Evolutionary conservation across 2,113 vertebrate species (phyloP).

Genomic region (Pteropus alecto): DNA sequence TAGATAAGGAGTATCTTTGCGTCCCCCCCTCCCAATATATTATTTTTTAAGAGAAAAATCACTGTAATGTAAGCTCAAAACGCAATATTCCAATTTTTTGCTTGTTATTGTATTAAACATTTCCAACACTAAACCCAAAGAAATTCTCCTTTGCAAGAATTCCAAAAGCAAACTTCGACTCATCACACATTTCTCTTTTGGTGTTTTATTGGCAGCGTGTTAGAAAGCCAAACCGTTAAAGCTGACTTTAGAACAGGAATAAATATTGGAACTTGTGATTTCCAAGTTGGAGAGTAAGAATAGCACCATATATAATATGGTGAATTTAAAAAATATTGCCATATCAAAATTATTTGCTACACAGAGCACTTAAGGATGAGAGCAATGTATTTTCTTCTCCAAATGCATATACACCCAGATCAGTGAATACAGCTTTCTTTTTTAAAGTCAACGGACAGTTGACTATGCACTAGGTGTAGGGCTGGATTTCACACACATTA

Average conservation of each 20-base stretch:
- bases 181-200: neutral
- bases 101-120: neutral
- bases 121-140: neutral
- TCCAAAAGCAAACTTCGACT: neutral
- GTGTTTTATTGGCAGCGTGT: neutral
- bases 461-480: neutral
- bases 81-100: neutral
- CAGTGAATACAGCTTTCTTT: neutral
- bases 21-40: rapidly evolving
- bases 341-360: neutral
- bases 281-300: neutral
- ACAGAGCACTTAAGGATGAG: neutral
- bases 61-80: neutral
- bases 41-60: neutral
- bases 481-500: neutral
- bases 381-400: neutral
- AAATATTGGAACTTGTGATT: slow-evolving; percentile 10
- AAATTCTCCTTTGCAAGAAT: neutral
- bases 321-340: neutral
- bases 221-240: slow-evolving; percentile 5
- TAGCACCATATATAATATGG: neutral
- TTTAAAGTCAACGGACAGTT: neutral
- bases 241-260: neutral
- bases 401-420: neutral
- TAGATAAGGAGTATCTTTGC: neutral